A percentile compares a stretch with the other conserved stretches of the same genome.
phyloP scores from a whole-genome alignment of 2,888 invertebrate species.

The Elegia similella region DNA sequence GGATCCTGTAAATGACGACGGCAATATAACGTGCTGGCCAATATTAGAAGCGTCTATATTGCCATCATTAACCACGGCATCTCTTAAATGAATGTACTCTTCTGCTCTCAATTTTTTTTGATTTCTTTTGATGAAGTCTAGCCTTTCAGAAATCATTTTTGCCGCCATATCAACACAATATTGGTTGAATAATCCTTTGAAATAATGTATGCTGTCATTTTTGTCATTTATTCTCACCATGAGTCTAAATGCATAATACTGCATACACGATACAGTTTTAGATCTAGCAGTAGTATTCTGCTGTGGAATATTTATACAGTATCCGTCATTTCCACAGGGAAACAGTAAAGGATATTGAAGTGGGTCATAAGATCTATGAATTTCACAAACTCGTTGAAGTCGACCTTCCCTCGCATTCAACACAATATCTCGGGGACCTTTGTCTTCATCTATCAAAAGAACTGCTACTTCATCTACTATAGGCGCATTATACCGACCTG shows the following conservation, averaged over 20 bases:
- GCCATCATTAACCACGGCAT: constrained; percentile 27
- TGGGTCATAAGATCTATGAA: constrained; percentile 13
- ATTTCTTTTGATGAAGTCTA: constrained; percentile 30
- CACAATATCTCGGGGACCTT: constrained; percentile 34
- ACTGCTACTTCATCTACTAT: constrained; percentile 26
- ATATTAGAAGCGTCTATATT: constrained; percentile 30
- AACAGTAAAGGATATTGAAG: constrained; percentile 32
- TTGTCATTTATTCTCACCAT: constrained; percentile 27
- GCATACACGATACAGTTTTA: constrained; percentile 35
- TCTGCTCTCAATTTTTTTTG: constrained; percentile 31
- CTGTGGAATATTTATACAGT: constrained; percentile 26
- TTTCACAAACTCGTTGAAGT: not conserved
- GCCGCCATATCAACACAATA: constrained; percentile 31
- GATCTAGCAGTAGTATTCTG: constrained; percentile 23
- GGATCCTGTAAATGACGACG: constrained; percentile 30
- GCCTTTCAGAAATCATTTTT: constrained; percentile 33
- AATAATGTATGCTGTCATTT: constrained; percentile 28
- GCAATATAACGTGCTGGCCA: constrained; percentile 30
- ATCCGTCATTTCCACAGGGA: constrained; percentile 27
- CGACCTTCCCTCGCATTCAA: constrained; percentile 22
- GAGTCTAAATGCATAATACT: constrained; percentile 32
- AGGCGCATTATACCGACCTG: constrained; percentile 25
- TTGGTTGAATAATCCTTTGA: constrained; percentile 29
- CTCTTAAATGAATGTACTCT: constrained; percentile 29
- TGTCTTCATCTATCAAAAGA: constrained; percentile 32